Evolutionary conservation across 1,140 invertebrate genomes (phyloP).

Genomic region (Sweltsa coloradensis): DNA sequence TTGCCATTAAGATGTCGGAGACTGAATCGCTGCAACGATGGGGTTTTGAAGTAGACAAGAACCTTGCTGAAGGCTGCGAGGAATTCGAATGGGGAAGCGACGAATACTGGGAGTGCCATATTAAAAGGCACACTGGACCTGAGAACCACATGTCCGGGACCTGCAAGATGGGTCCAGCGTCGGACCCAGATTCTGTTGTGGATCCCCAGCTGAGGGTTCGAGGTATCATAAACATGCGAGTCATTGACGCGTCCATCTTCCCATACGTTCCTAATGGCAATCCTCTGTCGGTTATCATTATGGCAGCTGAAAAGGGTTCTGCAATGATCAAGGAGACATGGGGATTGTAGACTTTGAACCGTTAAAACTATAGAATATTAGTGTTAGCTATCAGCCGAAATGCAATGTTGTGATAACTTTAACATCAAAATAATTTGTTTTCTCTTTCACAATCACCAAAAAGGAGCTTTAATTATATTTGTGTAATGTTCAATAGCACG

Average conservation of each 20-base stretch:
- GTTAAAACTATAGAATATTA: too few species aligned
- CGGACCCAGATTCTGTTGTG: slow-evolving; percentile 65
- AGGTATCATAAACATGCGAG: slow-evolving; percentile 31
- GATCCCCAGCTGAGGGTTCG: slow-evolving; percentile 56
- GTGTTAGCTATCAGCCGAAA: too few species aligned
- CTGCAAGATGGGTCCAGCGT: slow-evolving; percentile 41
- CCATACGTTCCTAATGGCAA: slow-evolving; percentile 38
- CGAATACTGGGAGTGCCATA: slow-evolving; percentile 37
- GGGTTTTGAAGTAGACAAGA: too few species aligned
- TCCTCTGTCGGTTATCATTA: slow-evolving; percentile 35
- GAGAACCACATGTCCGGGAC: slow-evolving; percentile 39
- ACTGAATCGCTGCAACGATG: slow-evolving; percentile 28
- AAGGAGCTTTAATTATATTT: too few species aligned
- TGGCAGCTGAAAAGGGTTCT: slow-evolving; percentile 40
- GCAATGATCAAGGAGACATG: slow-evolving; percentile 30
- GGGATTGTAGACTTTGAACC: too few species aligned
- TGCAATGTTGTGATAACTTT: too few species aligned
- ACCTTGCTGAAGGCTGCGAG: slow-evolving; percentile 29
- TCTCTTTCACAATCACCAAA: too few species aligned
- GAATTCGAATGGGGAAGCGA: slow-evolving; percentile 29
- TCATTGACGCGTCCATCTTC: slow-evolving; percentile 42
- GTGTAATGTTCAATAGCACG: too few species aligned
- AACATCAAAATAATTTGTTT: too few species aligned
- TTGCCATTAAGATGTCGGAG: slow-evolving; percentile 23
- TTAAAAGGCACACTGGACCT: slow-evolving; percentile 24